Base-by-base conservation (phyloP, 2,797 vertebrate species). In the Oreochromis grahami region DNA sequence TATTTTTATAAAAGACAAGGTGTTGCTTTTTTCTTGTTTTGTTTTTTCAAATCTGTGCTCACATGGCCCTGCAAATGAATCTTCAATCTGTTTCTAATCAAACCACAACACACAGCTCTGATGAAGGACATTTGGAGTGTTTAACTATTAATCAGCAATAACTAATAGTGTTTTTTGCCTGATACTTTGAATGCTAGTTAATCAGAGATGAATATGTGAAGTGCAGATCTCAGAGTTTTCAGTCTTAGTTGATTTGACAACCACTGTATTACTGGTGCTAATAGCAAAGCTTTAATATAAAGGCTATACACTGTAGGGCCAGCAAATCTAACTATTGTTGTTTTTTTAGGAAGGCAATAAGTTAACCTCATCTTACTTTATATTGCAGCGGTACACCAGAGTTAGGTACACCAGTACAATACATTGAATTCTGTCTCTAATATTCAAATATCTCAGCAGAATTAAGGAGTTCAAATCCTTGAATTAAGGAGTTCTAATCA, bases 171-270 rank as follows among this genome's bases (percentile, higher is more conserved):
- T 17, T 45, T 70, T 70, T 9, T 41, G 17, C 13, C 13, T 45
- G 38, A 43, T 70, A 70, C 21, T 48, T 48, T 48, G 68, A 48
- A 72, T 72, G 24, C 41, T 70, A 70, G 41, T 72, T 48, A 72
- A 72, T 48, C 15, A 19, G 45, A 72, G 24, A 72, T 48, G 68
- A 72, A 72, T 48, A 29, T 19, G 45, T 29, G 48, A 48, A 72
- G 41, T 72, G 41, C 9, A 2, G 24, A 72, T 19, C 24, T 72
- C 24, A 45, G 14, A 45, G 6, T 19, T 72, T 72, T 72, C 41
- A 72, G 41, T 72, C 24, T 43, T 43, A 43, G 13, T 43, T 70
- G 65, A 70, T 70, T 43, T 70, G 38, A 9, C 21, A 43, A 70
- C 8, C 26, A 17, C 65, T 72, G 24, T 48, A 72, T 48, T 19